Evolutionary conservation across 2,113 vertebrate genomes (phyloP), one percentile per base, ranked within the genome.

Genomic region (Malurus alboscapulatus): DNA sequence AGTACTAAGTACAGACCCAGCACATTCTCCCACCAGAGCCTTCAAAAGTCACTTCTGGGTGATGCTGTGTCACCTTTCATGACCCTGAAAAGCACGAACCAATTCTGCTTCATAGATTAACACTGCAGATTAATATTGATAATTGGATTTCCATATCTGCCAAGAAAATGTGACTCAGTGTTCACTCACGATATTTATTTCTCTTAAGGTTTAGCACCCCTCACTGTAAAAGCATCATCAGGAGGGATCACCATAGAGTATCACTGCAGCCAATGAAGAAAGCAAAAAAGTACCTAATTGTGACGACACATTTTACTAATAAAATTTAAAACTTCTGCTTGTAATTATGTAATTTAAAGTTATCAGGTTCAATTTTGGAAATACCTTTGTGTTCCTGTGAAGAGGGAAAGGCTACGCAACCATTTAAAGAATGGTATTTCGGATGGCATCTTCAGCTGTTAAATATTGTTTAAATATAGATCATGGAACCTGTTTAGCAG

Each of bases 401-500:
- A 88, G 59, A 72, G 7, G 15, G 17, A 67, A 89, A 79, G 24
- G 11, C 42, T 87, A 90, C 1, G 5, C 16, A 73, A 65, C 32
- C 53, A 61, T n/a, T 61, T 75, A 82, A 87, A 91, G 45, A 84
- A 36, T 10, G 16, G 55, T 67, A 88, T 53, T 77, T 86, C 57
- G 40, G 36, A 69, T 44, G 14, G 57, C 5, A 0, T 48, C 40
- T n/a, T 84, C 69, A 75, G 61, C 48, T 81, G 92, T 85, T 92
- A 88, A 94, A 85, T 47, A 71, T 3, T 79, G 55, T 58, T 92
- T 68, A 93, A 92, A 74, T 57, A 94, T 30, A 93, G 80, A 84
- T 61, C n/a, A 65, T 19, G 25, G 54, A 92, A 92, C 76, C 80
- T 86, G 91, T 81, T 95, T 27, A 44, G 8, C 80, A 72, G 57